Base-by-base conservation (phyloP, 2,113 vertebrate species). In the Ailurus styani region DNA sequence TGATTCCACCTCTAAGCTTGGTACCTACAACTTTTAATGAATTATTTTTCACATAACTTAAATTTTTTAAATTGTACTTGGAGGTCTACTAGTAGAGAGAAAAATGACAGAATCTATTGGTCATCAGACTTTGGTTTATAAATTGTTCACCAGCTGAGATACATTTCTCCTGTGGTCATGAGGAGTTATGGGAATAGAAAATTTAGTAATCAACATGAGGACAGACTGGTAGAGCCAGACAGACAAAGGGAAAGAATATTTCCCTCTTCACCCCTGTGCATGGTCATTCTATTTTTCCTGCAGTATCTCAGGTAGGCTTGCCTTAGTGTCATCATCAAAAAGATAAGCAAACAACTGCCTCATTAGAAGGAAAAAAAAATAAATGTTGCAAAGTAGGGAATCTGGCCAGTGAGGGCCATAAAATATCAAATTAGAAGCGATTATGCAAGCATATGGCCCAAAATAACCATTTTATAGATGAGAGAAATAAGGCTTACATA, bases 141-240 rank as follows among this genome's bases (percentile, higher is more conserved):
- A 90, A 64, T 42, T 92, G 93, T 94, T 92, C 75, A 98, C 72
- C 95, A 98, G 68, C 94, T 98, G 47, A 96, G 70, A 88, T 37
- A 15, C 8, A 60, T 57, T 95, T 92, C 83, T 95, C 64, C 29
- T 78, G 2, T 54, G 45, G 20, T 40, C 62, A 60, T 54, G 15
- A 95, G n/a, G 12, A 77, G 18, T 93, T 81, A 15, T 6, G 2
- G 34, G 18, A 95, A 55, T 62, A 95, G 77, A 50, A 93, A 95
- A 77, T 64, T 79, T 85, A 87, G 52, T 81, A 93, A 95, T 42
- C 6, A 62, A 40, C 18, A n/a, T 57, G 45, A 70, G 87, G 11
- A 52, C 18, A 73, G 14, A 78, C 29, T 3, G 37, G 45, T 62
- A 87, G 55, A 83, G 42, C 29, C 9, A 84, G 54, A 52, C 6